Evolutionary conservation across 2,113 vertebrate genomes (phyloP).

Genomic region (Castor canadensis): DNA sequence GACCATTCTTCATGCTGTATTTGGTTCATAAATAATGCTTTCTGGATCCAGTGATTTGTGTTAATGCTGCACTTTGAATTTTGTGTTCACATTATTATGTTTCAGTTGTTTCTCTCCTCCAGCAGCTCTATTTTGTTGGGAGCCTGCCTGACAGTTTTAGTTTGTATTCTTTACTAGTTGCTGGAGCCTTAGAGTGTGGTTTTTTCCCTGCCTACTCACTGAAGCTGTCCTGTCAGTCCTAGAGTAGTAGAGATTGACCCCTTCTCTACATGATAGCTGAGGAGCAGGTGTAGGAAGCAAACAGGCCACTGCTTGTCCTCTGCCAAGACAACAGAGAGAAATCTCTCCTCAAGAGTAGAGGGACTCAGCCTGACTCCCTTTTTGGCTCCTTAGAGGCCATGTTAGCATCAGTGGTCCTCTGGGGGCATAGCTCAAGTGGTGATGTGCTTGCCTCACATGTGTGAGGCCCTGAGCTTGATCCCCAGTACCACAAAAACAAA

Average conservation of each 20-base stretch:
- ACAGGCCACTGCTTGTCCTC: neutral
- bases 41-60: neutral
- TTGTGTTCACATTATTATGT: neutral
- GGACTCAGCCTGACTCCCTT: neutral
- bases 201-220: neutral
- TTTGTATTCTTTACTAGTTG: neutral
- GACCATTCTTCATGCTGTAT: neutral
- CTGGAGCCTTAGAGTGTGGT: neutral
- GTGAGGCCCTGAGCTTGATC: too few relatives aligned
- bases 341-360: neutral
- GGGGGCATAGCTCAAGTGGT: too few relatives aligned
- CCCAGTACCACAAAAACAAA: too few relatives aligned
- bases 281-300: neutral
- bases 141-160: neutral
- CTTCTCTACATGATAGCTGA: neutral
- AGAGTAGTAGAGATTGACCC: neutral
- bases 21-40: conserved; percentile 33
- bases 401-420: neutral
- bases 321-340: conserved; percentile 14
- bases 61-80: neutral
- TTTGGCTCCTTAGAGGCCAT: neutral
- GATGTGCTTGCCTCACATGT: too few relatives aligned
- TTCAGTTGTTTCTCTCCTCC: neutral
- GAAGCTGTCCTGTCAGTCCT: neutral
- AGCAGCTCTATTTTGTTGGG: neutral